Evolutionary conservation across 2,113 vertebrate species (phyloP).

Genomic region (Nansenia antarctica): DNA sequence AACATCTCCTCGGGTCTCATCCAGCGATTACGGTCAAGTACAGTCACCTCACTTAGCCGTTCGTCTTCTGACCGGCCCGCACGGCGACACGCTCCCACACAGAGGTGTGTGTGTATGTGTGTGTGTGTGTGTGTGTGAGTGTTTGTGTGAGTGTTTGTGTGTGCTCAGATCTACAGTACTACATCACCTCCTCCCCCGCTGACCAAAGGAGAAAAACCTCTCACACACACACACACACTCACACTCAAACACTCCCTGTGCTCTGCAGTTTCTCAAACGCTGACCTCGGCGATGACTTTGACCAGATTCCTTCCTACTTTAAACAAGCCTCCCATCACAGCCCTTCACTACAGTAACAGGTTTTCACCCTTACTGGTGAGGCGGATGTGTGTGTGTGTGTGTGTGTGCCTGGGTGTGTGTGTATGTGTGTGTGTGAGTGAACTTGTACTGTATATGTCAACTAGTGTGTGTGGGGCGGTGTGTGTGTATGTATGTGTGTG

Average conservation of each 20-base stretch:
- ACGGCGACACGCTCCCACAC: neutral
- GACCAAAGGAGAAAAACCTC: constrained; percentile 21
- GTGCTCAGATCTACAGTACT: constrained; percentile 10
- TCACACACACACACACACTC: constrained; percentile 16
- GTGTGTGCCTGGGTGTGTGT: neutral
- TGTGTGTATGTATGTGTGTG: constrained; percentile 29
- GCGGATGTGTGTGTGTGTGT: constrained; percentile 15
- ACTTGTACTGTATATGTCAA: no score
- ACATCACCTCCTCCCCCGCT: constrained; percentile 17
- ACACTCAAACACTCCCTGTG: constrained; percentile 27
- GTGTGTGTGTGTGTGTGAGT: constrained; percentile 4
- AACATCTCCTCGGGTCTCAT: constrained; percentile 45
- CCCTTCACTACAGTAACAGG: constrained; percentile 64
- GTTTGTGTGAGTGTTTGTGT: constrained; percentile 21
- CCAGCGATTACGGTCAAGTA: constrained; percentile 58
- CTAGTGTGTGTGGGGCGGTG: no score
- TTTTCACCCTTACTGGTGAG: constrained; percentile 28
- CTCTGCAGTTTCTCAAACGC: constrained; percentile 69
- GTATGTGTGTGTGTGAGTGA: no score
- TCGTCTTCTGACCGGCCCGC: constrained; percentile 31
- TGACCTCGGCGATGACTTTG: constrained; percentile 57
- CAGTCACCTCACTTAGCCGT: constrained; percentile 47
- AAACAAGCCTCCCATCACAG: constrained; percentile 71
- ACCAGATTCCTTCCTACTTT: constrained; percentile 67
- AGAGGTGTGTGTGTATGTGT: neutral